Conservation (phyloP, 2,113 vertebrate genomes). For the Crotophaga sulcirostris region DNA sequence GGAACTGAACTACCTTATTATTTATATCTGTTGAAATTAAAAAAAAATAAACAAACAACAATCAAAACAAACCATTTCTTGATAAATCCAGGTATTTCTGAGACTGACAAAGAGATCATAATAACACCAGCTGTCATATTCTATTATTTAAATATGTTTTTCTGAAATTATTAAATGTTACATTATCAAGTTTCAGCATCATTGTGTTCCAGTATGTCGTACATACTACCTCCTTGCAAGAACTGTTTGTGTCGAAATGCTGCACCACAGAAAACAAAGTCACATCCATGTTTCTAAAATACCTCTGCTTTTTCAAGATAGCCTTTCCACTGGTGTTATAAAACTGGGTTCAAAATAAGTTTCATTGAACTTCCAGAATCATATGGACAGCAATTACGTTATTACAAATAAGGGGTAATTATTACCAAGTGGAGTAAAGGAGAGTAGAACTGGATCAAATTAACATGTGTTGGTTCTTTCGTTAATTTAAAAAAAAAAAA, state of each 20-base stretch:
- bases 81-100: not conserved
- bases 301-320: not conserved
- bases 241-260: not conserved
- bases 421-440: not conserved
- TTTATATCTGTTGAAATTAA: not conserved
- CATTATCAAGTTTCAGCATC: not conserved
- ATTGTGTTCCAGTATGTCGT: not conserved
- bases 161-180: conserved; percentile 15
- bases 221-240: not conserved
- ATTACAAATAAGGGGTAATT: not conserved
- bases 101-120: not conserved
- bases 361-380: not conserved
- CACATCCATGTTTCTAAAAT: not conserved
- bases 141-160: not conserved
- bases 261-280: not conserved
- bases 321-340: not conserved
- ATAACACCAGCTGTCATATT: not conserved
- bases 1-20: not conserved
- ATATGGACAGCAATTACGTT: not conserved
- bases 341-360: not conserved
- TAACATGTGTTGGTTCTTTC: not conserved
- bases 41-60: not conserved
- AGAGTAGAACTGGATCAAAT: not conserved
- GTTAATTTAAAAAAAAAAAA: no score
- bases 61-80: not conserved